Conservation (phyloP, 30 jellyfish, hydroid and myxozoan species). For the Haliclystus octoradiatus region DNA sequence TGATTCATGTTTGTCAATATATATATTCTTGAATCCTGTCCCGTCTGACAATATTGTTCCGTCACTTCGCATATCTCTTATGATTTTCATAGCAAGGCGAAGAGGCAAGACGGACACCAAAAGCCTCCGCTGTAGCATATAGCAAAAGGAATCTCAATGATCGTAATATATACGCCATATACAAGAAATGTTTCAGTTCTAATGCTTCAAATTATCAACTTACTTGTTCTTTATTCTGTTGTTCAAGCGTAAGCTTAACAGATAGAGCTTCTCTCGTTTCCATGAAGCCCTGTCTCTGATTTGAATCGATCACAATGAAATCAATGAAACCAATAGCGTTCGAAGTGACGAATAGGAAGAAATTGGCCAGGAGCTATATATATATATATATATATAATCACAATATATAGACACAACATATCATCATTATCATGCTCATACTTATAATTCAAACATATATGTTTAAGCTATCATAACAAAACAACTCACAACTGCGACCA, state of each 20-base stretch:
- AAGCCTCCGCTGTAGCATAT: conserved; percentile 49
- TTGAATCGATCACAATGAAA: conserved; percentile 64
- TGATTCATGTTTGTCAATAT: conserved; percentile 65
- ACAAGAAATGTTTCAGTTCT: background rate
- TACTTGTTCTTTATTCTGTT: conserved; percentile 89
- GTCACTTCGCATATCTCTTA: conserved; percentile 82
- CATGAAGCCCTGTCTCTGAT: conserved; percentile 80
- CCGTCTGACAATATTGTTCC: conserved; percentile 58
- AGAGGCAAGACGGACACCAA: conserved; percentile 83
- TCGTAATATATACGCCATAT: background rate
- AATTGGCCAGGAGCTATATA: conserved; percentile 64
- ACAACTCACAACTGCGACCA: too few relatives aligned
- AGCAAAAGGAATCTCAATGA: background rate
- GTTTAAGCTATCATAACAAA: too few relatives aligned
- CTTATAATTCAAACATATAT: too few relatives aligned
- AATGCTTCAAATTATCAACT: background rate
- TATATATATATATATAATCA: background rate
- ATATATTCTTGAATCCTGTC: conserved; percentile 72
- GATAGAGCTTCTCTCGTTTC: conserved; percentile 94
- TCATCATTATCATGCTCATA: background rate
- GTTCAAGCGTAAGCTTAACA: conserved; percentile 70
- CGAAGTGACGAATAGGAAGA: conserved; percentile 52
- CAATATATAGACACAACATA: background rate
- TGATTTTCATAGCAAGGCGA: conserved; percentile 77
- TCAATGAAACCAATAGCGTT: conserved; percentile 60